Percentiles rank a stretch among this genome's conserved stretches.
phyloP scores from a whole-genome alignment of 1,140 invertebrate genomes.

The Temnothorax nylanderi region DNA sequence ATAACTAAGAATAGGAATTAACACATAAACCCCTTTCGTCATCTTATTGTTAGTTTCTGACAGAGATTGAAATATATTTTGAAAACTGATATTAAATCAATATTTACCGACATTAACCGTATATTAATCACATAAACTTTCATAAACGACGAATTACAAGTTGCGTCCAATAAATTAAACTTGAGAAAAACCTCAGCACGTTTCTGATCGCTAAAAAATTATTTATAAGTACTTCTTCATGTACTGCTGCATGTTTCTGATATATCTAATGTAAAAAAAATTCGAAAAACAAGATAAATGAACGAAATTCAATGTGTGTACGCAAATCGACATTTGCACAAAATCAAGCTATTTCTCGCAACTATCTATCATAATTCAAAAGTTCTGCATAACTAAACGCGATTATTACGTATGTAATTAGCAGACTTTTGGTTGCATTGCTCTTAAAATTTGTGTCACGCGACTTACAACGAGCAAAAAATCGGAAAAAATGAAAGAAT shows the following conservation, averaged over 20 bases:
- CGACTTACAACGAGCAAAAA: slow-evolving; percentile 19
- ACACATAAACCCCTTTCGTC: neutral
- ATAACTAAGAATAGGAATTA: neutral
- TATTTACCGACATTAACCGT: neutral
- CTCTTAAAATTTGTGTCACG: slow-evolving; percentile 18
- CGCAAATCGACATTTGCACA: slow-evolving; percentile 3
- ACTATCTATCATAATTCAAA: slow-evolving; percentile 23
- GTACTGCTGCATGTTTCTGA: neutral
- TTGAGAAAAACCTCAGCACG: neutral
- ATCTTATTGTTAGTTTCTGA: neutral
- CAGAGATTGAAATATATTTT: slow-evolving; percentile 5
- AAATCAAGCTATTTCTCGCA: slow-evolving; percentile 7
- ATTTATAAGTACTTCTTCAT: slow-evolving; percentile 11
- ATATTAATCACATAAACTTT: neutral
- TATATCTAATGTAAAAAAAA: neutral
- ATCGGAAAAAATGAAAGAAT: slow-evolving; percentile 26
- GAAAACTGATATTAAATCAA: neutral
- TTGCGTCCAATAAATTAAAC: slow-evolving; percentile 15
- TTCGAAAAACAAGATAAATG: neutral
- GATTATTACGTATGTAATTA: neutral
- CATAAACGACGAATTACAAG: neutral
- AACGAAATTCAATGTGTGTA: neutral
- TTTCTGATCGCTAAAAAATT: slow-evolving; percentile 22
- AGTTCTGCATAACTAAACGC: neutral
- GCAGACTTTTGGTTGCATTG: slow-evolving; percentile 11